These are phyloP conservation scores for Nerophis ophidion DNA, from an alignment of 2,113 vertebrate genomes.

Conservation along the genomic window DNA sequence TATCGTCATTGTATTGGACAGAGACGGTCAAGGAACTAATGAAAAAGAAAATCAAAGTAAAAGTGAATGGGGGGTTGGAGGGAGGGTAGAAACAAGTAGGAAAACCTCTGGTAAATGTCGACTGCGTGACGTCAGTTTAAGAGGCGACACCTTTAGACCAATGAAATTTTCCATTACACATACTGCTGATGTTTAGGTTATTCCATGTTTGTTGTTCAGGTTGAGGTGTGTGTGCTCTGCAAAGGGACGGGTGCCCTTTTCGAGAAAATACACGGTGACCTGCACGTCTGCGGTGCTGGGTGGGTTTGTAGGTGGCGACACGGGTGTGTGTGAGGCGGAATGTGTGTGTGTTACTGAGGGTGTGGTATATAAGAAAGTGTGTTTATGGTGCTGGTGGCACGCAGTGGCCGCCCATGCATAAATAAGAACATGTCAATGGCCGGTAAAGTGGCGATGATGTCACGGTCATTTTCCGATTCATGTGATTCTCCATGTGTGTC, in stretches of 20 bases:
- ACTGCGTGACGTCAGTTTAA: constrained; percentile 42
- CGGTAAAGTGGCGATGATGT: constrained; percentile 63
- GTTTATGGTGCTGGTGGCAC: constrained; percentile 57
- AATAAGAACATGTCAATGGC: constrained; percentile 52
- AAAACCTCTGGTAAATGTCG: constrained; percentile 64
- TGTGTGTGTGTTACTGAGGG: constrained; percentile 30
- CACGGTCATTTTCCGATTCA: constrained; percentile 59
- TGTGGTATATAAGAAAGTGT: constrained; percentile 50
- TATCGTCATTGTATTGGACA: too few species aligned
- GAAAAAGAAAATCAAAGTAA: constrained; percentile 24
- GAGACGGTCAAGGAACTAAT: constrained; percentile 10
- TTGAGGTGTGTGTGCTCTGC: constrained; percentile 28
- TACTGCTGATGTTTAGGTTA: constrained; percentile 21
- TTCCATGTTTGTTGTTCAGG: constrained; percentile 41
- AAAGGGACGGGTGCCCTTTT: constrained; percentile 25
- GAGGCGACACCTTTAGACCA: constrained; percentile 60
- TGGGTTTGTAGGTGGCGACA: constrained; percentile 35
- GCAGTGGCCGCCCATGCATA: constrained; percentile 42
- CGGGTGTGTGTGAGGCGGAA: constrained; percentile 48
- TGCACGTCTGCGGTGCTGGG: constrained; percentile 46
- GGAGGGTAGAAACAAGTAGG: constrained; percentile 32
- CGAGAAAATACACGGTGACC: constrained; percentile 35
- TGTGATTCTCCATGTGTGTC: constrained; percentile 12
- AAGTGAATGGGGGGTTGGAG: constrained; percentile 15
- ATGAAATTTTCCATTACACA: constrained; percentile 63